These are phyloP conservation scores for Anser cygnoides DNA, from an alignment of 2,113 vertebrate genomes.

Conservation along the genomic window DNA sequence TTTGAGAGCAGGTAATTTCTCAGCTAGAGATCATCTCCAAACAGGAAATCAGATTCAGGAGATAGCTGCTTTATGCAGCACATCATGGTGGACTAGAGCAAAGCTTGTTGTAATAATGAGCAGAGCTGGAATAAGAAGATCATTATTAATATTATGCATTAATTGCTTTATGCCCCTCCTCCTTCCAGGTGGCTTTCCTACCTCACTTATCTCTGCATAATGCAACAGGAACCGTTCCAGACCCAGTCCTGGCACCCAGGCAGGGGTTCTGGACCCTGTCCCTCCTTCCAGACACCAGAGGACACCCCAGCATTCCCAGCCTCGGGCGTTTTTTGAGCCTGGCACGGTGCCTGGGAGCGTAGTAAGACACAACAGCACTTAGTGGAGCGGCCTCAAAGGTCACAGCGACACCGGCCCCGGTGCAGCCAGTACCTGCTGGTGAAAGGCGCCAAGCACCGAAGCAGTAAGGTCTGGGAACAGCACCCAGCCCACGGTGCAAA, in stretches of 20 bases:
- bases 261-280: neutral
- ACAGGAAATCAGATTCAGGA: slow-evolving; percentile 59
- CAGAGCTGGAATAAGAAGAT: slow-evolving; percentile 30
- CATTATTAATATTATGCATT: neutral
- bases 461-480: neutral
- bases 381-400: slow-evolving; percentile 40
- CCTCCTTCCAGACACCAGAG: neutral
- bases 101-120: slow-evolving; percentile 33
- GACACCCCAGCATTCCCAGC: neutral
- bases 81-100: slow-evolving; percentile 24
- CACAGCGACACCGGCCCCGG: neutral
- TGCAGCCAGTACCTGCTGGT: neutral
- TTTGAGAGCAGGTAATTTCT: slow-evolving; percentile 69
- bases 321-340: neutral
- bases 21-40: slow-evolving; percentile 66
- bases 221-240: slow-evolving; percentile 5
- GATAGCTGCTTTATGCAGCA: slow-evolving; percentile 16
- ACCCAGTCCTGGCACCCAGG: neutral
- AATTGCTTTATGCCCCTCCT: slow-evolving; percentile 14
- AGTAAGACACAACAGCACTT: slow-evolving; percentile 10
- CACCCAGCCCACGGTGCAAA: neutral
- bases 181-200: neutral
- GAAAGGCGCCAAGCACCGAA: neutral
- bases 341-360: neutral
- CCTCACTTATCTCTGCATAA: neutral